Evolutionary conservation across 1,140 invertebrate genomes (phyloP).

Genomic region (Zelostemma sp.): DNA sequence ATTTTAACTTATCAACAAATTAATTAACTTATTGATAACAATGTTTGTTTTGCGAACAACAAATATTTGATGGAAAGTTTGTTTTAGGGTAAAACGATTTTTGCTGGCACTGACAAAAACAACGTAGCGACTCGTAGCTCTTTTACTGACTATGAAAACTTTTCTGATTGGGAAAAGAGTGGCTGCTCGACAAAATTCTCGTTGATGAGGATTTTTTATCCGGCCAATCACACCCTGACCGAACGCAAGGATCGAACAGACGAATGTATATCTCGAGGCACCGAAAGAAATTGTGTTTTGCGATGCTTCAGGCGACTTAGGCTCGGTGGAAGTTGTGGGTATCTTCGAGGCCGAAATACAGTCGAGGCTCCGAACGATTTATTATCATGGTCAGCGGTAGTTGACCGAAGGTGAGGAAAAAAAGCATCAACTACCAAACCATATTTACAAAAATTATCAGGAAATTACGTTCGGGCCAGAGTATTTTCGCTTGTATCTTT

Average conservation of each 20-base stretch:
- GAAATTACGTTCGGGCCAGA: too few species aligned
- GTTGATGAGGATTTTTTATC: too few species aligned
- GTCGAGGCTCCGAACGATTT: too few species aligned
- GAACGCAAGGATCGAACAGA: too few species aligned
- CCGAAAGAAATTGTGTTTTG: constrained; percentile 82
- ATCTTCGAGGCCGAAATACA: too few species aligned
- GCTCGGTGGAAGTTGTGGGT: constrained; percentile 73
- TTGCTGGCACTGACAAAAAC: constrained; percentile 88
- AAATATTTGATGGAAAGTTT: constrained; percentile 38
- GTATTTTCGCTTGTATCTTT: too few species aligned
- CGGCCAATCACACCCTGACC: too few species aligned
- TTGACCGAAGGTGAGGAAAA: too few species aligned
- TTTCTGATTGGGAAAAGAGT: constrained; percentile 84
- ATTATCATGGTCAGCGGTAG: too few species aligned
- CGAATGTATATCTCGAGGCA: constrained; percentile 81
- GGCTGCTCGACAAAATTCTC: constrained; percentile 90
- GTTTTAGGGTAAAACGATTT: constrained; percentile 79
- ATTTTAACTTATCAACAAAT: background rate
- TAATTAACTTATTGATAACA: background rate
- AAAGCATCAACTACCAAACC: too few species aligned
- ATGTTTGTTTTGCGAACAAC: background rate
- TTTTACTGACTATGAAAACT: constrained; percentile 84
- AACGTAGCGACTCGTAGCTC: constrained; percentile 86
- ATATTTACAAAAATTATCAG: too few species aligned
- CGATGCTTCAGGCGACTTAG: constrained; percentile 84